Percentiles rank a stretch among this genome's conserved stretches.
Conservation (phyloP, 2,888 invertebrate genomes). For the Pachydiplax longipennis region DNA sequence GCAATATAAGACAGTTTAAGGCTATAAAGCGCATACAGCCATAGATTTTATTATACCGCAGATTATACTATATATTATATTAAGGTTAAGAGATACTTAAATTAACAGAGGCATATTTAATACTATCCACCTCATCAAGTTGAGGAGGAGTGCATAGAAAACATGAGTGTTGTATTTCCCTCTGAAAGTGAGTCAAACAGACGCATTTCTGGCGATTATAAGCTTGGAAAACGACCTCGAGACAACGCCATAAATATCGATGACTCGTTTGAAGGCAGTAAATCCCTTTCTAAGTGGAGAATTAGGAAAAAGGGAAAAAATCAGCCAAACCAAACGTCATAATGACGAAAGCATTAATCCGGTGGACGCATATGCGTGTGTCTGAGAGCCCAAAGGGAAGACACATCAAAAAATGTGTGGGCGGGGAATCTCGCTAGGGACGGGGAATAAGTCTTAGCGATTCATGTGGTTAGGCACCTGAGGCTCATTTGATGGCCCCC, state of each 20-base stretch:
- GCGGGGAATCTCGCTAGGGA: neutral
- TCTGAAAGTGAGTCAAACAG: too few species aligned
- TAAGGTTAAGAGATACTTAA: too few species aligned
- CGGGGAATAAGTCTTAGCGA: neutral
- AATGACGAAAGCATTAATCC: conserved; percentile 19
- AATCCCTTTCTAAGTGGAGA: neutral
- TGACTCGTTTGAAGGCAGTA: neutral
- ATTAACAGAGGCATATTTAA: too few species aligned
- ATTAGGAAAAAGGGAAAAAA: neutral
- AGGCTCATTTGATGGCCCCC: neutral
- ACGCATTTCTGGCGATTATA: neutral
- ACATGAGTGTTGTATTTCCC: too few species aligned
- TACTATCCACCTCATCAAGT: too few species aligned
- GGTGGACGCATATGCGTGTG: too few species aligned
- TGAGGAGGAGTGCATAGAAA: too few species aligned
- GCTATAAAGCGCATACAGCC: too few species aligned
- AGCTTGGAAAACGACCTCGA: neutral
- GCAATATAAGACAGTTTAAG: too few species aligned
- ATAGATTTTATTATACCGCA: too few species aligned
- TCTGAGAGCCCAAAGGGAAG: neutral
- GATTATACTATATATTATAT: too few species aligned
- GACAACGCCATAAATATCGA: neutral
- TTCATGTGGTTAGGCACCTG: conserved; percentile 29
- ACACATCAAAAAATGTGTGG: neutral
- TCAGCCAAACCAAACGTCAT: neutral